These are phyloP conservation scores for Indicator maculatus DNA, from an alignment of 2,113 vertebrate genomes.

Conservation along the genomic window DNA sequence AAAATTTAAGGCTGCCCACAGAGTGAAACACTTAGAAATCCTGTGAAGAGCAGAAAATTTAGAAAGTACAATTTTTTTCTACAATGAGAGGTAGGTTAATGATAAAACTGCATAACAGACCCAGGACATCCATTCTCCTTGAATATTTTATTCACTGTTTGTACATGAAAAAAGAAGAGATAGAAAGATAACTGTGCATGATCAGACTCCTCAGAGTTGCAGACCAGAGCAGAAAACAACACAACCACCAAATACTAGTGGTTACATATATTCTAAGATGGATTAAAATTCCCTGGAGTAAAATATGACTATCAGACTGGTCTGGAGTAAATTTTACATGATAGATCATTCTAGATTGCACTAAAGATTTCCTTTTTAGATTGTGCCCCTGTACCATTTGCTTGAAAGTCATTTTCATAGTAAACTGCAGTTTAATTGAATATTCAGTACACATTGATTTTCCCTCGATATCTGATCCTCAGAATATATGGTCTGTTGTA, in stretches of 20 bases:
- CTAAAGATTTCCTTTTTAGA: not conserved
- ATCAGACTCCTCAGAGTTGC: not conserved
- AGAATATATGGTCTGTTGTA: not conserved
- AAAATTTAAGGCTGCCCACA: not conserved
- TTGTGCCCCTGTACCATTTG: not conserved
- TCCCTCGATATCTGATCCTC: not conserved
- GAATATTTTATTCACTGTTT: not conserved
- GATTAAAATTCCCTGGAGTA: not conserved
- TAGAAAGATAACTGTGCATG: not conserved
- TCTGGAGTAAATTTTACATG: not conserved
- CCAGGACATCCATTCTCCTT: not conserved
- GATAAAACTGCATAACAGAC: not conserved
- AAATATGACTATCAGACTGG: not conserved
- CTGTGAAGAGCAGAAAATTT: not conserved
- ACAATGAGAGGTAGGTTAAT: not conserved
- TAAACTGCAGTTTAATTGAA: not conserved
- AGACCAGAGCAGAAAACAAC: not conserved
- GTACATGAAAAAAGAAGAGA: not conserved
- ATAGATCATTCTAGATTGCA: not conserved
- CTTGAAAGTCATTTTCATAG: not conserved
- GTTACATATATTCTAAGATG: not conserved
- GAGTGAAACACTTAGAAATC: not conserved
- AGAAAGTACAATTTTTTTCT: not conserved
- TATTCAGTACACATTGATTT: not conserved
- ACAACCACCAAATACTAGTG: not conserved